Conservation (phyloP, 92 coral and sea anemone species). For the Epizoanthus rinbou region DNA sequence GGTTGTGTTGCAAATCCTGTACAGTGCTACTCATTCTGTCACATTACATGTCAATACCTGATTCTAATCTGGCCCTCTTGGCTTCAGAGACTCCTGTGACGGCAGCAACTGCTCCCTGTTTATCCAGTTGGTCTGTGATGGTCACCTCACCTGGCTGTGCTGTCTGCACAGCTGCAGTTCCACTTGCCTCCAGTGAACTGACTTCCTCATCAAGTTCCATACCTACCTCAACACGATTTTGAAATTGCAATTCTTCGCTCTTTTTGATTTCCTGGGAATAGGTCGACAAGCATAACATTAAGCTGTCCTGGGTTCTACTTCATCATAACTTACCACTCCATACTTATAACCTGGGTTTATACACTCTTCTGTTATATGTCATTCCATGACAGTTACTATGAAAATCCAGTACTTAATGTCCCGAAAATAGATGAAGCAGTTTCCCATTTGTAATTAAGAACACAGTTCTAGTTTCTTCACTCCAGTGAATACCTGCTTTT, state of each 20-base stretch:
- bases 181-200: constrained; percentile 32
- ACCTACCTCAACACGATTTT: constrained; percentile 90
- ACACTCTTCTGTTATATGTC: background rate
- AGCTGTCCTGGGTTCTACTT: constrained; percentile 26
- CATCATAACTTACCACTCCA: constrained; percentile 17
- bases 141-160: constrained; percentile 43
- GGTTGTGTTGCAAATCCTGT: background rate
- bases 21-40: background rate
- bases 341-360: background rate
- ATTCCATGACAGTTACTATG: background rate
- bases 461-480: background rate
- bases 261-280: constrained; percentile 82
- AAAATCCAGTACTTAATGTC: too few species aligned
- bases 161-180: constrained; percentile 26
- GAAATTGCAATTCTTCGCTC: constrained; percentile 76
- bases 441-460: background rate
- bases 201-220: constrained; percentile 87
- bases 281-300: constrained; percentile 50
- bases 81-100: background rate
- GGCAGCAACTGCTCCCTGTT: background rate
- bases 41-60: constrained; percentile 29
- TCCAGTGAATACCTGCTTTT: too few species aligned
- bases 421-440: too few species aligned
- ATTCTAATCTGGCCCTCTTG: constrained; percentile 38
- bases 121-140: background rate